Evolutionary conservation across 1,140 invertebrate genomes (phyloP), one percentile per base, ranked within the genome.

Genomic region (Hyles euphorbiae): DNA sequence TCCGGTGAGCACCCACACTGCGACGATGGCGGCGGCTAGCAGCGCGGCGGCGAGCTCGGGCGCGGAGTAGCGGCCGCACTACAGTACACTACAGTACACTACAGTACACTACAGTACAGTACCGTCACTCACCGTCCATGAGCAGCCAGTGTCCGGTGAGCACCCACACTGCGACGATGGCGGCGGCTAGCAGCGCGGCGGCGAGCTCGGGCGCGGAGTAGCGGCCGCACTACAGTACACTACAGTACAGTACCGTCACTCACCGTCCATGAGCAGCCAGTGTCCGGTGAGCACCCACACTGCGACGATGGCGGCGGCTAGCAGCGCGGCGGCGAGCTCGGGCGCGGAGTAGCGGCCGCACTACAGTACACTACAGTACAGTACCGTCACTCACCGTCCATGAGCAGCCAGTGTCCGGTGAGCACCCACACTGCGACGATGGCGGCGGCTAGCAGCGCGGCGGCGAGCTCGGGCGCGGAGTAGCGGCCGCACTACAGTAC

Each of bases 341-440:
- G 97, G 97, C 65, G 95, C 94, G 36, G 97, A 98, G 87, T 98
- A 98, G 8, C 97, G 98, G 76, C 98, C 97, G 89, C 96, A 95
- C 63, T n/a, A n/a, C n/a, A n/a, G n/a, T 22, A 22, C 22, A 22
- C 5, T 8, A 5, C 2, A 48, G 12, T n/a, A 5, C 12, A 2
- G 5, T 0, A 5, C 4, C 9, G 10, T 46, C 3, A 7, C 82
- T 85, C 77, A 95, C 95, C 97, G 90, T 99, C 98, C 98, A 99
- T 99, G 36, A 99, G 92, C 61, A 99, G 91, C 98, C 98, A 99
- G 89, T 99, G 98, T 2, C 98, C 97, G 54, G 98, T 99, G 46
- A 99, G 90, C 62, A 98, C 96, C 97, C 98, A 99, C 57, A 99
- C 94, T 88, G 96, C 98, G 46, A 99, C 98, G 81, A 99, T 97